Conservation (phyloP, 1,140 invertebrate genomes). For the Andricus grossulariae region DNA sequence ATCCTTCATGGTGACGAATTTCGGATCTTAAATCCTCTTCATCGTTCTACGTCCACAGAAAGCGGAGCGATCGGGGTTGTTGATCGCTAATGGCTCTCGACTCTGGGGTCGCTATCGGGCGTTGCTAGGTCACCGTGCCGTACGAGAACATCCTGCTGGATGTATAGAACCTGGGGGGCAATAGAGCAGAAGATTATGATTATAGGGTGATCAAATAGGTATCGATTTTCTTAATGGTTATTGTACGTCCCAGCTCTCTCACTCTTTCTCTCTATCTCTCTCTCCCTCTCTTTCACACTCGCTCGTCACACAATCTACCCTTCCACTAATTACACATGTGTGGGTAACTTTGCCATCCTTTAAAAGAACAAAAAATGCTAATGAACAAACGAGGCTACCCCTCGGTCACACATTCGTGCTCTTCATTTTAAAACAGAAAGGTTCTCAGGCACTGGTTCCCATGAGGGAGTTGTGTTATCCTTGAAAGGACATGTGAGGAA, state of each 20-base stretch:
- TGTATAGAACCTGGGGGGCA: conserved; percentile 1
- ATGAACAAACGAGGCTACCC: conserved; percentile 3
- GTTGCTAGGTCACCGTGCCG: conserved; percentile 14
- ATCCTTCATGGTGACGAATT: conserved; percentile 62
- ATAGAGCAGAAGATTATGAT: neutral
- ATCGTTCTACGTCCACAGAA: neutral
- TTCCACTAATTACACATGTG: conserved; percentile 8
- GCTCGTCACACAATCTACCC: neutral
- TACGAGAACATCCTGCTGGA: neutral
- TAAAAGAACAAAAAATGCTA: conserved; percentile 27
- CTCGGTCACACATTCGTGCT: conserved; percentile 7
- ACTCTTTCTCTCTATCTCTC: conserved; percentile 23
- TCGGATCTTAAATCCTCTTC: conserved; percentile 21
- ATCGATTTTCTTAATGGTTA: conserved; percentile 16
- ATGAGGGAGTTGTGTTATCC: neutral
- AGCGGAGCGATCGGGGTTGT: neutral
- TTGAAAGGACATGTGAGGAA: neutral
- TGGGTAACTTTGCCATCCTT: neutral
- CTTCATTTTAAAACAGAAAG: conserved; percentile 2
- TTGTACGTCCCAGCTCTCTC: neutral
- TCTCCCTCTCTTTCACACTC: conserved; percentile 12
- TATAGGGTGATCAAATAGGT: neutral
- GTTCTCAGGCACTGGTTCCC: neutral
- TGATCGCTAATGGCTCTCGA: neutral
- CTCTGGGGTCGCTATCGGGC: neutral